Base-by-base conservation (phyloP, 2,888 invertebrate species). In the Hemithea aestivaria region DNA sequence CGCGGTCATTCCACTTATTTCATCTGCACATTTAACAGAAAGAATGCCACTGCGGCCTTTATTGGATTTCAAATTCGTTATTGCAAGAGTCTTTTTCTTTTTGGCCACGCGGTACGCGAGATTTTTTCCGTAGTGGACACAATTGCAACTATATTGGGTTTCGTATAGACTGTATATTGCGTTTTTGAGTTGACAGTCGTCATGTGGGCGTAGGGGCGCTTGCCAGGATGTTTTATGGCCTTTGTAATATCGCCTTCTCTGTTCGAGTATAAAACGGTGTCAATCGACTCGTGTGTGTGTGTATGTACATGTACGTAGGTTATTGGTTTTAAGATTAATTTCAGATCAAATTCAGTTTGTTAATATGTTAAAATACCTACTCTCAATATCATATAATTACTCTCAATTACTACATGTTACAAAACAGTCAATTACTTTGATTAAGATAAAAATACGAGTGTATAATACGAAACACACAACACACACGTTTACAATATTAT, bases 51-150 rank as follows among this genome's bases (percentile, higher is more conserved):
- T 40, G 51, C 55, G 51, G 60, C 52, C 58, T 66, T 62, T 76
- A 80, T 81, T 76, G 77, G 75, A 79, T 79, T 81, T 74, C 61
- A 74, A 78, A 74, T 75, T 78, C 74, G 76, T 77, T 80, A 79
- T 75, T 77, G 73, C 76, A 68, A 71, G 66, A 65, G 73, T 60
- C 65, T 72, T 76, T 76, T 75, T 67, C 67, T 67, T 73, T 74
- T 76, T 64, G 6, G 27, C 34, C 27, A 23, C n/a, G 56, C n/a
- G 45, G 43, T 45, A 54, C 49, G 58, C 56, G 71, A 73, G 73
- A 73, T 76, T 75, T 77, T 75, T 68, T 66, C 60, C 66, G 66
- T 64, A 51, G 62, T 62, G 61, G 59, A 63, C 69, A 63, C 67
- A 63, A 66, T 64, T 48, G 59, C 61, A 63, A 65, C 62, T 73